Evolutionary conservation across 2,888 invertebrate genomes (phyloP).

Genomic region (Patella ulyssiponensis): DNA sequence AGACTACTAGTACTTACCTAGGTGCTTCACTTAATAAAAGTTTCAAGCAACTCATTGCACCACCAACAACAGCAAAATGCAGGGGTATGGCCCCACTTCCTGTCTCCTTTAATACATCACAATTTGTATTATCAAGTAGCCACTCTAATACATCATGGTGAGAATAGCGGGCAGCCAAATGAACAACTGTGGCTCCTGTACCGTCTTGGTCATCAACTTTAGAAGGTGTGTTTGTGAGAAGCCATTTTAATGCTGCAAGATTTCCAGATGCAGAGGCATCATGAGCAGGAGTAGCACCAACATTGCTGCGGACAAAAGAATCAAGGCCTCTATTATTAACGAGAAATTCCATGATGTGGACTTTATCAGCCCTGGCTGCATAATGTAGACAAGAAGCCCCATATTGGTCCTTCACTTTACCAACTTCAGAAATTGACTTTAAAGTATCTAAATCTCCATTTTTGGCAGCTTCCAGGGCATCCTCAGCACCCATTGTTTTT

Average conservation of each 20-base stretch:
- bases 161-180: slow-evolving; percentile 74
- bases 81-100: slow-evolving; percentile 80
- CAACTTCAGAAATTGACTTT: slow-evolving; percentile 23
- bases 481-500: slow-evolving; percentile 15
- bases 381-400: slow-evolving; percentile 71
- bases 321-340: slow-evolving; percentile 56
- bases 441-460: slow-evolving; percentile 45
- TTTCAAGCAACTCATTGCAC: slow-evolving; percentile 88
- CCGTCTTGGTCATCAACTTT: slow-evolving; percentile 67
- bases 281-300: slow-evolving; percentile 71
- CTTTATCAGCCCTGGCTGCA: slow-evolving; percentile 69
- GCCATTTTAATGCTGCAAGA: slow-evolving; percentile 66
- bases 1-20: slow-evolving; percentile 46
- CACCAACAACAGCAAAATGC: slow-evolving; percentile 89
- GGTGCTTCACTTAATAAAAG: slow-evolving; percentile 72
- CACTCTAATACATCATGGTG: slow-evolving; percentile 76
- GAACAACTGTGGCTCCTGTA: slow-evolving; percentile 69
- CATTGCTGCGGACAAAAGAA: slow-evolving; percentile 46
- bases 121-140: slow-evolving; percentile 77
- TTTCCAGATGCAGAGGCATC: slow-evolving; percentile 73
- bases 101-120: slow-evolving; percentile 75
- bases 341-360: slow-evolving; percentile 63
- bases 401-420: slow-evolving; percentile 54
- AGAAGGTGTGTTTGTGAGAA: slow-evolving; percentile 56
- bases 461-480: slow-evolving; percentile 46